phyloP scores from a whole-genome alignment of 92 coral and sea anemone genomes.

The Plumapathes pennacea region DNA sequence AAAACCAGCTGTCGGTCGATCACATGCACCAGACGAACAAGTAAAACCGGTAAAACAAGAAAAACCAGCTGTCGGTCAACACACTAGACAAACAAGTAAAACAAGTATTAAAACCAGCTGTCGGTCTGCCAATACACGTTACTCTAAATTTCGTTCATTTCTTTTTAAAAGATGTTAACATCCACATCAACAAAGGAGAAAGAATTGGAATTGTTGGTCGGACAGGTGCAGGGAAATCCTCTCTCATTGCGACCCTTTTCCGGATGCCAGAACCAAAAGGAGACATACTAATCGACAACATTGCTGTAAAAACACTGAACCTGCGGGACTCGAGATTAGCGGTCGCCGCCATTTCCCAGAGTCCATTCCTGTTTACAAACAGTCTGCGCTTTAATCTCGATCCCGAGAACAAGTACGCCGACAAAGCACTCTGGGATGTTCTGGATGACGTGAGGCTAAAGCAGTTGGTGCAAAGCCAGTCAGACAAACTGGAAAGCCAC shows the following conservation, averaged over 20 bases:
- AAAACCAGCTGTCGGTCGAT: too few relatives aligned
- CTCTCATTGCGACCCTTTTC: not conserved
- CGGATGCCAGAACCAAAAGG: conserved; percentile 15
- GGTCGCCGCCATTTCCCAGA: conserved; percentile 11
- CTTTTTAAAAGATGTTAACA: too few relatives aligned
- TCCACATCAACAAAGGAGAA: not conserved
- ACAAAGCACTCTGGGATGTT: not conserved
- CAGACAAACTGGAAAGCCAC: conserved; percentile 2
- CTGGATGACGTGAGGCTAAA: conserved; percentile 2
- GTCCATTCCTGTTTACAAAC: conserved; percentile 6
- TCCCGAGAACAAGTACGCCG: not conserved
- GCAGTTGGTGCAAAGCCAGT: not conserved
- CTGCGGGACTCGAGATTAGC: not conserved
- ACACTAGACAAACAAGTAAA: too few relatives aligned
- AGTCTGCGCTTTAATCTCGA: conserved; percentile 4
- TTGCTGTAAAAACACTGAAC: conserved; percentile 1
- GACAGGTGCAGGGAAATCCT: conserved; percentile 11
- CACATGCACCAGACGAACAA: too few relatives aligned
- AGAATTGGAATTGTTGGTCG: conserved; percentile 16
- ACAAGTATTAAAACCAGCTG: too few relatives aligned
- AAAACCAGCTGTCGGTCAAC: too few relatives aligned
- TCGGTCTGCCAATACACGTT: too few relatives aligned
- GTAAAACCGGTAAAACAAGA: too few relatives aligned
- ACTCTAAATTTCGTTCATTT: too few relatives aligned
- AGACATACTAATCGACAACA: conserved; percentile 4